Conservation (phyloP, 2,797 vertebrate genomes). For the Sebastes miniatus region DNA sequence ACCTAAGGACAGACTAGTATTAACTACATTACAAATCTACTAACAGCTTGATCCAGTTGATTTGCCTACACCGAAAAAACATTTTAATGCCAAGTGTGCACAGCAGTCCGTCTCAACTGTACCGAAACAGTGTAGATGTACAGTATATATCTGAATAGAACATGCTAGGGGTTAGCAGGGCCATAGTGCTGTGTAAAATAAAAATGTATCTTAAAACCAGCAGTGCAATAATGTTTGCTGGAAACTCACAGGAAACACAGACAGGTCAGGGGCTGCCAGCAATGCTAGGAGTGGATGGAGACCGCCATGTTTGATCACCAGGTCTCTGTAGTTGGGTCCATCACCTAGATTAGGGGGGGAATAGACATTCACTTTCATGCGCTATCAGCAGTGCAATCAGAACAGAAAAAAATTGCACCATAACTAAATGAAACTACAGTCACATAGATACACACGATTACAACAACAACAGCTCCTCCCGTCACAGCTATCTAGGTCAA, state of each 20-base stretch:
- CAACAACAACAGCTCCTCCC: background rate
- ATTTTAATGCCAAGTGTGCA: background rate
- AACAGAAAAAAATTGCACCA: background rate
- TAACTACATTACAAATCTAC: background rate
- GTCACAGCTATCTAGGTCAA: background rate
- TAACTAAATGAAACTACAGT: background rate
- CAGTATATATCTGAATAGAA: background rate
- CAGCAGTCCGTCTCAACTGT: background rate
- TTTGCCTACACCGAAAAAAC: too few relatives aligned
- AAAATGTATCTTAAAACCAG: background rate
- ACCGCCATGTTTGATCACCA: constrained; percentile 92
- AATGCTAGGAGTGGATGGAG: constrained; percentile 86
- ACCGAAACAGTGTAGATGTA: background rate
- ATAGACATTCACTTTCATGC: background rate
- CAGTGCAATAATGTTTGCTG: background rate
- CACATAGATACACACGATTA: background rate
- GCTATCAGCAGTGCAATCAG: background rate
- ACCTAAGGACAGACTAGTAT: background rate
- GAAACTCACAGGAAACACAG: constrained; percentile 87
- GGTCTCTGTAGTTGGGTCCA: constrained; percentile 89
- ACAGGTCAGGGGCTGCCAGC: constrained; percentile 86
- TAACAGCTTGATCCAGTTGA: background rate
- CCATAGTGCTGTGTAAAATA: background rate
- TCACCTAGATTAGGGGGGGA: constrained; percentile 82
- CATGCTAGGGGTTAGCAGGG: background rate